A percentile compares a stretch with the other conserved stretches of the same genome.
phyloP scores from a whole-genome alignment of 2,888 invertebrate species.

The Syritta pipiens region DNA sequence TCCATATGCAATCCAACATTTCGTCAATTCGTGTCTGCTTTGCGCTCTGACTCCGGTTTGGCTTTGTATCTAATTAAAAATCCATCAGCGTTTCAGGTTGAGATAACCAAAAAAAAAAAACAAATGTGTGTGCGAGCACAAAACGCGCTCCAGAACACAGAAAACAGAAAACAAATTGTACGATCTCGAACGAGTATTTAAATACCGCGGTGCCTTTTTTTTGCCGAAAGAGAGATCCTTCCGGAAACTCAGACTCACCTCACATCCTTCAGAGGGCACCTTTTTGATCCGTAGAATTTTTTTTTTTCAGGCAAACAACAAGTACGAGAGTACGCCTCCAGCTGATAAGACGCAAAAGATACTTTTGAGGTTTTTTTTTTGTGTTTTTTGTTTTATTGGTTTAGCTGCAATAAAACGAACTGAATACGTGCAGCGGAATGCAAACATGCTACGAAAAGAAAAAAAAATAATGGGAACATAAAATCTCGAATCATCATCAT shows the following conservation, averaged over 20 bases:
- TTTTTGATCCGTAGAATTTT: constrained; percentile 38
- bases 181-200: constrained; percentile 6
- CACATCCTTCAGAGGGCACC: constrained; percentile 1
- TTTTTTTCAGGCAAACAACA: constrained; percentile 20
- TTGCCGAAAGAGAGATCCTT: constrained; percentile 31
- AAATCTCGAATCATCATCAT: constrained; percentile 20
- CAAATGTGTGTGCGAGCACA: no score
- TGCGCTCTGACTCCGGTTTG: not conserved
- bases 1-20: constrained; percentile 48
- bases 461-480: constrained; percentile 31
- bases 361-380: no score
- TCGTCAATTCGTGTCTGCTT: constrained; percentile 42
- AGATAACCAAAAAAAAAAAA: constrained; percentile 49
- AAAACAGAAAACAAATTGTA: no score
- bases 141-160: no score
- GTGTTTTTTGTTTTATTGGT: constrained; percentile 50
- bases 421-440: constrained; percentile 19
- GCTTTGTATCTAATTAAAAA: constrained; percentile 53
- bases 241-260: constrained; percentile 26
- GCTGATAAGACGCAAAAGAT: constrained; percentile 22
- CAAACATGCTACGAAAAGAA: constrained; percentile 1
- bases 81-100: constrained; percentile 50
- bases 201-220: constrained; percentile 10
- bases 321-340: not conserved
- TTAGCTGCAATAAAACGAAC: constrained; percentile 45